Conservation (phyloP, 2,888 invertebrate genomes). For the Lycaena phlaeas region DNA sequence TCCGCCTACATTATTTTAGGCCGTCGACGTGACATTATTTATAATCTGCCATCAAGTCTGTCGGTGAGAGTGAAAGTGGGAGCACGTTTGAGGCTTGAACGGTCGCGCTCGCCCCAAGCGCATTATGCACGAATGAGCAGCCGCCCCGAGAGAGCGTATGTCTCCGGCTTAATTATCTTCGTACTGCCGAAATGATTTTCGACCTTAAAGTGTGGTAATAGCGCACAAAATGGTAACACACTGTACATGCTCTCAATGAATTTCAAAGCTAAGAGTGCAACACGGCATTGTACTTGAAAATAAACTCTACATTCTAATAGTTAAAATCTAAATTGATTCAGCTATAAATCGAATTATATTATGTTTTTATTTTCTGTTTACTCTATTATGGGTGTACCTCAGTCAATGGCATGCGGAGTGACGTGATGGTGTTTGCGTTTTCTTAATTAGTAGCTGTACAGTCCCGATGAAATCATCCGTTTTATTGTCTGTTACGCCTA, state of each 20-base stretch:
- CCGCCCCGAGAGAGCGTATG: constrained; percentile 68
- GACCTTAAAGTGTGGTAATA: constrained; percentile 20
- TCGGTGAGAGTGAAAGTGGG: constrained; percentile 65
- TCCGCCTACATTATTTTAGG: neutral
- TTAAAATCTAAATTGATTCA: constrained; percentile 24
- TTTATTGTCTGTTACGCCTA: constrained; percentile 24
- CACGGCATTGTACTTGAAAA: constrained; percentile 20
- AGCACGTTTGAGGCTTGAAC: constrained; percentile 66
- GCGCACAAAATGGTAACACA: neutral
- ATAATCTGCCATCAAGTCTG: constrained; percentile 25
- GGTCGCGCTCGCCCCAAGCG: constrained; percentile 54
- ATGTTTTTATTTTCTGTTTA: constrained; percentile 29
- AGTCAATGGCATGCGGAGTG: constrained; percentile 49
- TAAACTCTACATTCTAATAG: constrained; percentile 6
- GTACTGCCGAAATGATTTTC: constrained; percentile 19
- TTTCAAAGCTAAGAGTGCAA: constrained; percentile 33
- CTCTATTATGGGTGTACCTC: constrained; percentile 67
- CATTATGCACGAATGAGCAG: constrained; percentile 71
- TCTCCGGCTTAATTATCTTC: constrained; percentile 55
- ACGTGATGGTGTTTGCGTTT: constrained; percentile 49
- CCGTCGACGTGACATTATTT: constrained; percentile 29
- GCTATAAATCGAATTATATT: constrained; percentile 19
- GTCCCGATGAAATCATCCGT: constrained; percentile 39
- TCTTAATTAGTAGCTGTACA: constrained; percentile 43
- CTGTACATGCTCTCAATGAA: constrained; percentile 25